Evolutionary conservation across 2,888 invertebrate species (phyloP).

Genomic region (Polia nebulosa): DNA sequence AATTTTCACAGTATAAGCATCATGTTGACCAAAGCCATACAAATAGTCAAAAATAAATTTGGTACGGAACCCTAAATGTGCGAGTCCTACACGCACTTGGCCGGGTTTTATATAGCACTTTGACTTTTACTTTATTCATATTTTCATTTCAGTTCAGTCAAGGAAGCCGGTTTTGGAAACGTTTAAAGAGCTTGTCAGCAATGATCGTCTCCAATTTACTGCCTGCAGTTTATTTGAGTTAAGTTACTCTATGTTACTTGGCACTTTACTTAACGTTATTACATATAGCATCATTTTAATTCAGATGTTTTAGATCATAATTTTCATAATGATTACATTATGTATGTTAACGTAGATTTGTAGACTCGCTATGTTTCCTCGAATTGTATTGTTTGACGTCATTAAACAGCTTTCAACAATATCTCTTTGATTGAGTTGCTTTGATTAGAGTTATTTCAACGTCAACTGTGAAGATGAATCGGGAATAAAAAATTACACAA

Average conservation of each 20-base stretch:
- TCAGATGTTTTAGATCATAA: constrained; percentile 71
- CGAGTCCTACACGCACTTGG: too few relatives aligned
- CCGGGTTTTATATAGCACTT: too few relatives aligned
- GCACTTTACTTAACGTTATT: constrained; percentile 78
- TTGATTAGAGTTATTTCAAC: too few relatives aligned
- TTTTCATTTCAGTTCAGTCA: constrained; percentile 69
- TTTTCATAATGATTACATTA: neutral
- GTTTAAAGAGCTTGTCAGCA: constrained; percentile 76
- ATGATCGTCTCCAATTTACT: constrained; percentile 75
- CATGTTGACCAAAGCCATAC: too few relatives aligned
- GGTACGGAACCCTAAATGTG: too few relatives aligned
- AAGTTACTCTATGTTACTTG: constrained; percentile 76
- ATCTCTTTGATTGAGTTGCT: neutral
- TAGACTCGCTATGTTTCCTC: neutral
- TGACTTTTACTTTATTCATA: neutral
- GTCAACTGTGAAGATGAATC: too few relatives aligned
- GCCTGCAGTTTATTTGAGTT: constrained; percentile 77
- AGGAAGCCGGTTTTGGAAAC: constrained; percentile 72
- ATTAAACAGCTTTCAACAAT: constrained; percentile 17
- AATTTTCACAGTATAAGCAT: too few relatives aligned
- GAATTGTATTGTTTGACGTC: constrained; percentile 6
- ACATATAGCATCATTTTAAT: constrained; percentile 82
- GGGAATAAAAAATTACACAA: neutral
- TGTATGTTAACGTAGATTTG: neutral
- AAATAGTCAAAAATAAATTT: too few relatives aligned